Percentiles rank a stretch among this genome's conserved stretches.
These are phyloP conservation scores for Tetranychus cinnabarinus DNA, from an alignment of 1,140 invertebrate species.

Conservation along the genomic window DNA sequence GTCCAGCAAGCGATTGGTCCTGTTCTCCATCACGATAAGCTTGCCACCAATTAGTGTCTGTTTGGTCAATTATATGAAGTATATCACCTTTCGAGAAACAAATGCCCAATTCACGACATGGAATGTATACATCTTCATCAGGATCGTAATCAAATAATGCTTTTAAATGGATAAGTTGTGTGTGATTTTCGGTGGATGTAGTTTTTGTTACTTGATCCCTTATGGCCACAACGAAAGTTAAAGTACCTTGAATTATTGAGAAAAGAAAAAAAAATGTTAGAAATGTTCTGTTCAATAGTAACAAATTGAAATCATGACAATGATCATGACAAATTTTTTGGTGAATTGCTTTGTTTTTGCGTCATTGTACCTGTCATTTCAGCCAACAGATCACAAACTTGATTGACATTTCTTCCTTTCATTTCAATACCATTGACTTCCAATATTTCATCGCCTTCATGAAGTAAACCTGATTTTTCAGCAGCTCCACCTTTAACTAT, in stretches of 20 bases:
- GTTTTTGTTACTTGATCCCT: constrained; percentile 19
- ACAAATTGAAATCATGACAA: not conserved
- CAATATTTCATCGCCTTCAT: constrained; percentile 87
- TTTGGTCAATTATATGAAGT: constrained; percentile 66
- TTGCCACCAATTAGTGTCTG: constrained; percentile 31
- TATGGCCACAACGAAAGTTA: constrained; percentile 29
- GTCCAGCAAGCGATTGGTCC: constrained; percentile 72
- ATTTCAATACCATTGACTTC: constrained; percentile 67
- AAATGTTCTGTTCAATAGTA: not conserved
- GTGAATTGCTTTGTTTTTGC: not conserved
- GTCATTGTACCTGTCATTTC: constrained; percentile 9
- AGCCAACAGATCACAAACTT: constrained; percentile 76
- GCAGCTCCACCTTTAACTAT: constrained; percentile 30
- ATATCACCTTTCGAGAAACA: constrained; percentile 72
- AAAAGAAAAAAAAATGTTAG: not conserved
- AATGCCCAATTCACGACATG: constrained; percentile 80
- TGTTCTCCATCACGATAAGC: constrained; percentile 83
- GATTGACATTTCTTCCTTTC: constrained; percentile 86
- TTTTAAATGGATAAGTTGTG: constrained; percentile 11
- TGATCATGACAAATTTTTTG: not conserved
- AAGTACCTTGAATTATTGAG: constrained; percentile 11
- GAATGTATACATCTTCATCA: constrained; percentile 91
- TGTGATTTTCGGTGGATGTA: not conserved
- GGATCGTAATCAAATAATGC: constrained; percentile 89
- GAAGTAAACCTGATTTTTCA: constrained; percentile 42